A percentile compares a stretch with the other conserved stretches of the same genome.
Evolutionary conservation across 2,113 vertebrate species (phyloP).

Genomic region (Ochotona princeps): DNA sequence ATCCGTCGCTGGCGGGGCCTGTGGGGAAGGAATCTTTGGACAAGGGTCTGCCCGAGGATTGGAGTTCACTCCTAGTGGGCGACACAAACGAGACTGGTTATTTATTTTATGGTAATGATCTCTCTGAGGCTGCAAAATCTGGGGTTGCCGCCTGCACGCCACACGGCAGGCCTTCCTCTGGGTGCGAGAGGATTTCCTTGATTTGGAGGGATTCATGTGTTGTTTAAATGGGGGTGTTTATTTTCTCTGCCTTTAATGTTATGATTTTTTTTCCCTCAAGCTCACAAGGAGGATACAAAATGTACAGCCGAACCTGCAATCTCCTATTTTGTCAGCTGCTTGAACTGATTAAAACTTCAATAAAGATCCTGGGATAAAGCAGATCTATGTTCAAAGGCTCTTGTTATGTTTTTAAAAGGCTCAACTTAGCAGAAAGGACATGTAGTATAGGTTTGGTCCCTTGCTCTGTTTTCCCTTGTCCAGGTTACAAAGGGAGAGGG

Average conservation of each 20-base stretch:
- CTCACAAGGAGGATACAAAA: slow-evolving; percentile 78
- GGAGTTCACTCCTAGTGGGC: slow-evolving; percentile 66
- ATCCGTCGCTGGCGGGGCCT: neutral
- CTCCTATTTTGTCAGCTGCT: slow-evolving; percentile 84
- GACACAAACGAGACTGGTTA: slow-evolving; percentile 63
- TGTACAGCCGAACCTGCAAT: slow-evolving; percentile 70
- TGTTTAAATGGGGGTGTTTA: slow-evolving; percentile 78
- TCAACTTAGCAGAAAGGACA: slow-evolving; percentile 76
- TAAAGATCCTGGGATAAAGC: slow-evolving; percentile 81
- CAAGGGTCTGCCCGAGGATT: slow-evolving; percentile 25
- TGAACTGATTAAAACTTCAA: slow-evolving; percentile 81
- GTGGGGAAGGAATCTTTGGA: slow-evolving; percentile 67
- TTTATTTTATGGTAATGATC: slow-evolving; percentile 78
- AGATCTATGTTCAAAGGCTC: slow-evolving; percentile 82
- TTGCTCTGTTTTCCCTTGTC: slow-evolving; percentile 6
- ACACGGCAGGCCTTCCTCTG: slow-evolving; percentile 73
- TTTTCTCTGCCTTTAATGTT: slow-evolving; percentile 82
- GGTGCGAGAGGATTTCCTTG: slow-evolving; percentile 73
- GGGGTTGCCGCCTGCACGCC: slow-evolving; percentile 16
- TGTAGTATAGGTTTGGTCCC: slow-evolving; percentile 66
- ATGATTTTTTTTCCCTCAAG: slow-evolving; percentile 61
- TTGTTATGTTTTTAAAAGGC: slow-evolving; percentile 79
- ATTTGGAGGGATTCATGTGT: slow-evolving; percentile 77
- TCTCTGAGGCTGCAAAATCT: neutral
- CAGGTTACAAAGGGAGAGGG: slow-evolving; percentile 26